A percentile compares a stretch with the other conserved stretches of the same genome.
phyloP scores from a whole-genome alignment of 1,140 invertebrate genomes.

The Drosophila bocqueti region DNA sequence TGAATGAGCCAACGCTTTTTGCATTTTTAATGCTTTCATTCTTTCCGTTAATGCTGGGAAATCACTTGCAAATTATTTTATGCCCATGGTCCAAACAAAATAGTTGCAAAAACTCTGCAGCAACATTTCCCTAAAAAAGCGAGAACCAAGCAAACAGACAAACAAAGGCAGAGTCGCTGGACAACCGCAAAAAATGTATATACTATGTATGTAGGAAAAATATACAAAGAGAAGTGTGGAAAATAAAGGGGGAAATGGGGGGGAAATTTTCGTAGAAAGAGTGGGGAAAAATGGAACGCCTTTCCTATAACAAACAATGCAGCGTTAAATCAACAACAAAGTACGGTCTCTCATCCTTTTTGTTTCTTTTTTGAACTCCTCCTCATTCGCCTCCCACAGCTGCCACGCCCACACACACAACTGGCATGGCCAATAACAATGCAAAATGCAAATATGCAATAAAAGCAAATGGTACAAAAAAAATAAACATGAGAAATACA shows the following conservation, averaged over 20 bases:
- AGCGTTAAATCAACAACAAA: constrained; percentile 63
- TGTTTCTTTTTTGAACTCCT: constrained; percentile 3
- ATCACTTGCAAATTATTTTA: constrained; percentile 72
- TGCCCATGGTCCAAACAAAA: constrained; percentile 46
- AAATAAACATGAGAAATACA: constrained; percentile 24
- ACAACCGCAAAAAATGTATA: constrained; percentile 33
- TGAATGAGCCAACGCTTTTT: constrained; percentile 58
- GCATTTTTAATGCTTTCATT: constrained; percentile 67
- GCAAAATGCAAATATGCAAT: constrained; percentile 79
- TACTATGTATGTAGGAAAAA: not conserved
- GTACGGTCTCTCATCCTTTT: constrained; percentile 30
- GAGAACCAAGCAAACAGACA: constrained; percentile 26
- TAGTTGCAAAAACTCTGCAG: constrained; percentile 31
- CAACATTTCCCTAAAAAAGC: constrained; percentile 13
- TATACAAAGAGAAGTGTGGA: not conserved
- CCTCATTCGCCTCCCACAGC: constrained; percentile 8
- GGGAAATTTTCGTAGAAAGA: not conserved
- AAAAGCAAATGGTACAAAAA: constrained; percentile 60
- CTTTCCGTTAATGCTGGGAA: constrained; percentile 67
- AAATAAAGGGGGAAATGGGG: not conserved
- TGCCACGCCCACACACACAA: constrained; percentile 15
- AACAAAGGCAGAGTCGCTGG: constrained; percentile 46
- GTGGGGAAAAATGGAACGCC: not conserved
- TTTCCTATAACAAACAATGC: constrained; percentile 45
- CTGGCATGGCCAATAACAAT: constrained; percentile 73